phyloP scores from a whole-genome alignment of 2,797 vertebrate genomes.

The Sparidentex hasta region DNA sequence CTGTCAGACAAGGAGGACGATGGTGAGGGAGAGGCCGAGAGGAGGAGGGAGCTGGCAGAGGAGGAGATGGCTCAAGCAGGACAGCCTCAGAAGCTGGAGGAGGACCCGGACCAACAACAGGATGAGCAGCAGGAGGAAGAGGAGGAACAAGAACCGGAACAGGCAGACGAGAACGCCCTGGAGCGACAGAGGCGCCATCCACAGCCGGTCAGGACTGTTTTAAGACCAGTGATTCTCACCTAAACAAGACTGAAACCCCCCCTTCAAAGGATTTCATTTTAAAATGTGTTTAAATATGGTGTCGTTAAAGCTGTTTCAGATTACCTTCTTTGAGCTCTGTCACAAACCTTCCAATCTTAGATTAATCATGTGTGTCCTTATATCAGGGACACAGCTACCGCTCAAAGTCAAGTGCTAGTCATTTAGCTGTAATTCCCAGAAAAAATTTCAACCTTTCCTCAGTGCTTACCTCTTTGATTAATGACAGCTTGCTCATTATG shows the following conservation, averaged over 20 bases:
- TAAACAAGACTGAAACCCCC: background rate
- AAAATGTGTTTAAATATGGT: background rate
- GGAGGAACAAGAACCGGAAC: slow-evolving; percentile 69
- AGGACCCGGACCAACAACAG: slow-evolving; percentile 89
- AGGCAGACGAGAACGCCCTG: slow-evolving; percentile 83
- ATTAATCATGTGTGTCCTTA: background rate
- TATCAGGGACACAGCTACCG: background rate
- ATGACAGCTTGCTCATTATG: slow-evolving; percentile 6
- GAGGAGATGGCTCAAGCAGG: slow-evolving; percentile 96
- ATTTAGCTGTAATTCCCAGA: slow-evolving; percentile 16
- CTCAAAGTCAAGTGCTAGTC: background rate
- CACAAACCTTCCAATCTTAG: slow-evolving; percentile 5
- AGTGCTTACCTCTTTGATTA: slow-evolving; percentile 25
- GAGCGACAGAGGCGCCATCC: slow-evolving; percentile 74
- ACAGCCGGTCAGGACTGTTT: slow-evolving; percentile 67
- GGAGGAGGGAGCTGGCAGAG: slow-evolving; percentile 91
- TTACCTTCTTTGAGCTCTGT: background rate
- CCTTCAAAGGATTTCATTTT: background rate
- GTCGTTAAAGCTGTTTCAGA: background rate
- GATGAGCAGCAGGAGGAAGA: slow-evolving; percentile 82
- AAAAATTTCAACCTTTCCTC: slow-evolving; percentile 25
- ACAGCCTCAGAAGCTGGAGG: slow-evolving; percentile 90
- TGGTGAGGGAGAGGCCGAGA: slow-evolving; percentile 81
- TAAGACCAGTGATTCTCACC: background rate
- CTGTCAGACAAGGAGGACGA: slow-evolving; percentile 72